Evolutionary conservation across 2,888 invertebrate genomes (phyloP), one percentile per base, ranked within the genome.

Genomic region (Cryptus viduatorius): DNA sequence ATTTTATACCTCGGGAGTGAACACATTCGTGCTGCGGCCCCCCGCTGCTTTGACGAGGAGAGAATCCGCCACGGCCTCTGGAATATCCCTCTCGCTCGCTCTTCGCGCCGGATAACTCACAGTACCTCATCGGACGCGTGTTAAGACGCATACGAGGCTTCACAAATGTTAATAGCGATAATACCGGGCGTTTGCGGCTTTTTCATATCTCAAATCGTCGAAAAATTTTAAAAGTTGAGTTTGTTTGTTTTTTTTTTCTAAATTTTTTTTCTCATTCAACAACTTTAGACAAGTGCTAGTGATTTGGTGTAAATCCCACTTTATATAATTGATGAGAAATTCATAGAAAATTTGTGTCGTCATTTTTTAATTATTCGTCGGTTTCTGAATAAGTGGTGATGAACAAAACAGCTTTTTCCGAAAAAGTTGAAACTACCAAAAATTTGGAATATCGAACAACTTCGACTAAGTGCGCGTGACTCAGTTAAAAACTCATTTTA

Each of bases 41-140:
- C 81, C 71, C 79, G 69, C 75, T 64, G 75, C 48, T 75, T 68
- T 79, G 79, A 76, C 67, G 75, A 69, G 56, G 79, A 75, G 89
- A 87, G 89, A 89, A 89, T 89, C 87, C 90, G 89, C 90, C 85
- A 83, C 86, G 83, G 83, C 85, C 84, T 79, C 84, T 79, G 81
- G 68, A 75, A 82, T 83, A 79, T 82, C 83, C 76, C 76, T 83
- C 71, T 61, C 81, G 59, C 65, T 67, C 77, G 81, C 44, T 82
- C 73, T 53, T 81, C 72, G 65, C 73, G 68, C 65, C 72, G 84
- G 76, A 77, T 85, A 85, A 79, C 72, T 76, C 85, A 83, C 93
- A 92, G 93, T 93, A 90, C 88, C 90, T 90, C 91, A 90, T 88
- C 90, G 90, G 92, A 92, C 93, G 92, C 89, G 92, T 91, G 87